Evolutionary conservation across 2,888 invertebrate genomes (phyloP).

Genomic region (Cephus nigrinus): DNA sequence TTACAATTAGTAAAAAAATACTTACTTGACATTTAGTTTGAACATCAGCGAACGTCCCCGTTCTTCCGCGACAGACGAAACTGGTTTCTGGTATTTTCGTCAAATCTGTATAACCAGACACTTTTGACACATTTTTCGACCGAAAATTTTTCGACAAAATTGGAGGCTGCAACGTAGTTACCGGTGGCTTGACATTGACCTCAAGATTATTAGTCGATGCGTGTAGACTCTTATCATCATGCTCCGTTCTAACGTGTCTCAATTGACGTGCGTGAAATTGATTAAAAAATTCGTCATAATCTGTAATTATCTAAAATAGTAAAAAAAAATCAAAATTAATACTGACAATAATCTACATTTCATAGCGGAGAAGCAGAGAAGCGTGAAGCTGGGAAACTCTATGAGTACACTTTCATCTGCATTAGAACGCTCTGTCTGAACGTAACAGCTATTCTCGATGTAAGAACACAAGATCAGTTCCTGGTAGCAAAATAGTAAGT

Average conservation of each 20-base stretch:
- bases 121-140: not conserved
- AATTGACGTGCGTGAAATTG: slow-evolving; percentile 42
- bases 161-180: not conserved
- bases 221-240: slow-evolving; percentile 6
- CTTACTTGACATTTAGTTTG: slow-evolving; percentile 85
- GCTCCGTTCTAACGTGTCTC: slow-evolving; percentile 29
- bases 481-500: not conserved
- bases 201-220: slow-evolving; percentile 8
- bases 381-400: not conserved
- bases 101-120: slow-evolving; percentile 37
- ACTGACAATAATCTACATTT: not conserved
- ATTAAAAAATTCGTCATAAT: slow-evolving; percentile 49
- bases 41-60: slow-evolving; percentile 87
- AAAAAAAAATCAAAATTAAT: not conserved
- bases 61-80: slow-evolving; percentile 80
- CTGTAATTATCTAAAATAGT: slow-evolving; percentile 41
- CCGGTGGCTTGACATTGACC: not conserved
- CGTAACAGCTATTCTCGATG: not conserved
- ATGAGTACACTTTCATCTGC: not conserved
- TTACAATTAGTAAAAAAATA: not conserved
- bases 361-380: not conserved
- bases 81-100: slow-evolving; percentile 75
- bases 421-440: not conserved
- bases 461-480: not conserved
- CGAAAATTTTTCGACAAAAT: not conserved